Evolutionary conservation across 2,888 invertebrate genomes (phyloP).

Genomic region (Diadromus collaris): DNA sequence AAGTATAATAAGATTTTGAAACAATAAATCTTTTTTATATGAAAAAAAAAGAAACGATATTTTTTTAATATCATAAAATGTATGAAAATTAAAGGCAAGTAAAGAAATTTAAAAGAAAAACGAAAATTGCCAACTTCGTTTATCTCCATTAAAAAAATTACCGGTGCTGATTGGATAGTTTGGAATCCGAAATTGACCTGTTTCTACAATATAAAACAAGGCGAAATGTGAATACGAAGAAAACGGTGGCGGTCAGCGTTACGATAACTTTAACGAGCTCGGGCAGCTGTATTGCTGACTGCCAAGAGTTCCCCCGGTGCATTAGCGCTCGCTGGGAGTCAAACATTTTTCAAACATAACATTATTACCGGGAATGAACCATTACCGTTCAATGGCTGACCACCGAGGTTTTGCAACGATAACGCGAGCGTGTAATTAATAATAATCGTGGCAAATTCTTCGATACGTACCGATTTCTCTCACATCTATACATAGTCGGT

Average conservation of each 20-base stretch:
- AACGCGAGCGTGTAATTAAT: conserved; percentile 35
- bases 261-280: conserved; percentile 40
- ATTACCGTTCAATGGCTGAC: conserved; percentile 27
- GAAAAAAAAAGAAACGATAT: not conserved
- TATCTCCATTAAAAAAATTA: not conserved
- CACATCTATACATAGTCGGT: not conserved
- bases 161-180: not conserved
- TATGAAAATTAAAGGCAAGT: not conserved
- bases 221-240: conserved; percentile 7
- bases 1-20: not conserved
- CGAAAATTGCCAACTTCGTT: not conserved
- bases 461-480: not conserved
- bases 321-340: conserved; percentile 29
- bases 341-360: conserved; percentile 42
- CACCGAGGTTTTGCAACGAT: conserved; percentile 29
- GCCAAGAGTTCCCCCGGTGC: conserved; percentile 14
- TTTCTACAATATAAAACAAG: conserved; percentile 23
- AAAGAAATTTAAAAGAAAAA: not conserved
- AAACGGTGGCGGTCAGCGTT: conserved; percentile 6
- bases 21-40: no score
- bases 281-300: conserved; percentile 5
- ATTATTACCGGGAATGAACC: conserved; percentile 28
- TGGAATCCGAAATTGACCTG: not conserved
- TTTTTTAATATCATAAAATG: not conserved
- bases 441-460: conserved; percentile 36